A percentile compares a stretch with the other conserved stretches of the same genome.
Conservation (phyloP, 2,888 invertebrate genomes). For the Parascotia fuliginaria region DNA sequence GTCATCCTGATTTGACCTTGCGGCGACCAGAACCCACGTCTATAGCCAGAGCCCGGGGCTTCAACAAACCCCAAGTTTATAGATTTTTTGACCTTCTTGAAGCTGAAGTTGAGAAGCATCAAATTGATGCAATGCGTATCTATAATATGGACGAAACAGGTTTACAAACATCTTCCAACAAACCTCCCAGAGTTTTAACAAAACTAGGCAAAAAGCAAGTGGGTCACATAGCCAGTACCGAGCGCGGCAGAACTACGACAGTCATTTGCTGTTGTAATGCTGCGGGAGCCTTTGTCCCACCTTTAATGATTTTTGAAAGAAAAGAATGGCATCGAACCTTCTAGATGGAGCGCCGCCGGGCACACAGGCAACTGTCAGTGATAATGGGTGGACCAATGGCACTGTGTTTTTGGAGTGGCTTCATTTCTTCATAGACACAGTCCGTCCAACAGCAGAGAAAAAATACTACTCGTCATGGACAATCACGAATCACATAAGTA, state of each 20-base stretch:
- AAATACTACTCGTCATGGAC: too few relatives aligned
- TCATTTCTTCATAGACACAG: background rate
- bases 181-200: background rate
- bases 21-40: background rate
- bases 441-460: too few relatives aligned
- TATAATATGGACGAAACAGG: background rate
- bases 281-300: background rate
- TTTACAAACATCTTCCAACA: background rate
- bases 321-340: background rate
- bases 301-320: background rate
- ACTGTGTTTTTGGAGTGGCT: constrained; percentile 17
- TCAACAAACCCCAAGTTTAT: background rate
- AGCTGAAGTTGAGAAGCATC: background rate
- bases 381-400: constrained; percentile 6
- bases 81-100: background rate
- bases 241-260: background rate
- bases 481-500: too few relatives aligned
- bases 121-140: background rate
- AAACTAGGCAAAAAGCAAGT: background rate
- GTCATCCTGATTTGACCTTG: background rate
- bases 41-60: background rate
- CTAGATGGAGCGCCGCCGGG: constrained; percentile 1
- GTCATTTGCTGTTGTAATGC: background rate
- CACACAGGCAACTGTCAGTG: background rate
- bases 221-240: background rate